Evolutionary conservation across 2,113 vertebrate genomes (phyloP).

Genomic region (Oryzias woworae): DNA sequence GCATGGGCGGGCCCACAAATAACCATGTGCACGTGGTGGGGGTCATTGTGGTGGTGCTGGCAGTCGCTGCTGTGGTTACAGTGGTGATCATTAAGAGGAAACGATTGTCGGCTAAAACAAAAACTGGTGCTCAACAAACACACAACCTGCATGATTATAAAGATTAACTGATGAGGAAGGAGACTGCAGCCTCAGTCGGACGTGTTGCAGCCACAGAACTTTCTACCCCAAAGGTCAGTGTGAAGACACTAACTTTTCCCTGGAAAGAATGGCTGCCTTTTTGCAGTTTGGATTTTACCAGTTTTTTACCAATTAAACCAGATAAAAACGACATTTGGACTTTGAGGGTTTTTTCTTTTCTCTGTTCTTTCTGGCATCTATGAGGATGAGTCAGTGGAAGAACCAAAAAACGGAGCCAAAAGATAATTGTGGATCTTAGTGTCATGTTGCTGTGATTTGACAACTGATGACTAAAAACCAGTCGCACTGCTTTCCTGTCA

Average conservation of each 20-base stretch:
- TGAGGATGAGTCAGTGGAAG: no score
- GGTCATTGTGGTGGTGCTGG: constrained; percentile 29
- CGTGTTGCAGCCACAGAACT: no score
- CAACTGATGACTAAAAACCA: constrained; percentile 51
- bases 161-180: constrained; percentile 3
- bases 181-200: no score
- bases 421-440: not conserved
- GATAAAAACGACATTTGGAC: no score
- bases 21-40: not conserved
- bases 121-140: not conserved
- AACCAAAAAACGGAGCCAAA: no score
- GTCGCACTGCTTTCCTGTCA: constrained; percentile 51
- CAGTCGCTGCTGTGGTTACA: not conserved
- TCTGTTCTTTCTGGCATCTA: no score
- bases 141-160: constrained; percentile 13
- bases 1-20: not conserved
- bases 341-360: no score
- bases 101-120: not conserved
- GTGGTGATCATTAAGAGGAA: constrained; percentile 31
- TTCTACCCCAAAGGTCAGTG: no score
- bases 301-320: no score
- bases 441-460: constrained; percentile 12
- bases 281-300: no score
- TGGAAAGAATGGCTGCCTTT: no score
- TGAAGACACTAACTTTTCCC: no score